Percentiles rank a stretch among this genome's conserved stretches.
Evolutionary conservation across 2,888 invertebrate genomes (phyloP).

Genomic region (Cheilosia vernalis): DNA sequence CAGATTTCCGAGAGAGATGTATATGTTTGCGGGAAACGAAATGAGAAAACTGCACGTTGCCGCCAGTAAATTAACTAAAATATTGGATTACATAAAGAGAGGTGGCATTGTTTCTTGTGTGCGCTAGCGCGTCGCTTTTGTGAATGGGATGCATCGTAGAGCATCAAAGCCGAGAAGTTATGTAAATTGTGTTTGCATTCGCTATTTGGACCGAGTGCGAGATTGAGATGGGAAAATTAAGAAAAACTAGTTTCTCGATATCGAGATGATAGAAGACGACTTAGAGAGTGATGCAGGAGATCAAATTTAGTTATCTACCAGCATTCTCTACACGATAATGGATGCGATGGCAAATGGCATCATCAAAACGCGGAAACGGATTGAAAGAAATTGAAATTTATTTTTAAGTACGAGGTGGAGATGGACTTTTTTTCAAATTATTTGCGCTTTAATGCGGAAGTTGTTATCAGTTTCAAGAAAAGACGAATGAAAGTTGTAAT

Average conservation of each 20-base stretch:
- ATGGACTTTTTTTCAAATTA: neutral
- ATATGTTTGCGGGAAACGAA: conserved; percentile 37
- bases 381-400: conserved; percentile 55
- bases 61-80: conserved; percentile 59
- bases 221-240: conserved; percentile 48
- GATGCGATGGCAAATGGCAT: conserved; percentile 38
- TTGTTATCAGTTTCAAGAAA: no score
- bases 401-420: neutral
- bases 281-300: conserved; percentile 27
- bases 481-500: no score
- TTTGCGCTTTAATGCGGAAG: no score
- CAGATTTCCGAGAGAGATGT: conserved; percentile 30
- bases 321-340: conserved; percentile 21
- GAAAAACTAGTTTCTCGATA: conserved; percentile 50
- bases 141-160: conserved; percentile 47
- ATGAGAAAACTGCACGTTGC: conserved; percentile 38
- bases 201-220: conserved; percentile 35
- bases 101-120: conserved; percentile 46
- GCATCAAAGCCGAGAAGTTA: conserved; percentile 46
- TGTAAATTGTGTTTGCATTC: conserved; percentile 57
- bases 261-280: neutral
- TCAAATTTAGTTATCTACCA: conserved; percentile 32
- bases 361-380: conserved; percentile 51
- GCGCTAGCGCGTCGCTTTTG: neutral
- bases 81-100: conserved; percentile 60